Evolutionary conservation across 2,888 invertebrate genomes (phyloP).

Genomic region (Eristalis arbustorum): DNA sequence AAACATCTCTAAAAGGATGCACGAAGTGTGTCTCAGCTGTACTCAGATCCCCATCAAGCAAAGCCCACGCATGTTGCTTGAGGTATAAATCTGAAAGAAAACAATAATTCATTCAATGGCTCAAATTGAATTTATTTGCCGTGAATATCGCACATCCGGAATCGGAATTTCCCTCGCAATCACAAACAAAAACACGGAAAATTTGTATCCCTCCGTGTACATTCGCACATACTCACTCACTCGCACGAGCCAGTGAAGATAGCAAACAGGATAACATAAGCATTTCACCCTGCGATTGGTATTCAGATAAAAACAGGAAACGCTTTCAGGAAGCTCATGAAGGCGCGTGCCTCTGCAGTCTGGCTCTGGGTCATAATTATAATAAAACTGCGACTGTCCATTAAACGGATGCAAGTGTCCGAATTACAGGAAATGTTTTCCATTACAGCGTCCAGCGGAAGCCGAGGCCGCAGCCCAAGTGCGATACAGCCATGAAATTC

Average conservation of each 20-base stretch:
- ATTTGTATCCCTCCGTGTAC: neutral
- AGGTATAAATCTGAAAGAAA: neutral
- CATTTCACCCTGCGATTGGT: constrained; percentile 40
- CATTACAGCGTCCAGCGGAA: constrained; percentile 64
- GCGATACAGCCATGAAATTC: constrained; percentile 22
- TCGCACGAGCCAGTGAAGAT: constrained; percentile 25
- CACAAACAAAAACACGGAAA: neutral
- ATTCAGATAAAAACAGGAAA: constrained; percentile 65
- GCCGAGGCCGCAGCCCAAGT: neutral
- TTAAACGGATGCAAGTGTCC: constrained; percentile 68
- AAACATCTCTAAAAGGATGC: too few relatives aligned
- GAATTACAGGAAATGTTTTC: constrained; percentile 69
- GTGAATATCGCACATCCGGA: constrained; percentile 40
- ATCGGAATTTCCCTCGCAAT: neutral
- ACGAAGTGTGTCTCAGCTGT: too few relatives aligned
- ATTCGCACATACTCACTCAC: neutral
- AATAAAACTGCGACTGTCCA: constrained; percentile 67
- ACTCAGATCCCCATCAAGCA: neutral
- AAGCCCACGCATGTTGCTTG: neutral
- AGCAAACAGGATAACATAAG: constrained; percentile 46
- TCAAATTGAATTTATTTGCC: constrained; percentile 18
- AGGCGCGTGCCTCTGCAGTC: constrained; percentile 66
- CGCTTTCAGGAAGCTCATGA: constrained; percentile 64
- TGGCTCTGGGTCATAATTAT: constrained; percentile 69
- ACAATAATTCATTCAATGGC: neutral